Base-by-base conservation (phyloP, 2,113 vertebrate species). In the Microcebus murinus region DNA sequence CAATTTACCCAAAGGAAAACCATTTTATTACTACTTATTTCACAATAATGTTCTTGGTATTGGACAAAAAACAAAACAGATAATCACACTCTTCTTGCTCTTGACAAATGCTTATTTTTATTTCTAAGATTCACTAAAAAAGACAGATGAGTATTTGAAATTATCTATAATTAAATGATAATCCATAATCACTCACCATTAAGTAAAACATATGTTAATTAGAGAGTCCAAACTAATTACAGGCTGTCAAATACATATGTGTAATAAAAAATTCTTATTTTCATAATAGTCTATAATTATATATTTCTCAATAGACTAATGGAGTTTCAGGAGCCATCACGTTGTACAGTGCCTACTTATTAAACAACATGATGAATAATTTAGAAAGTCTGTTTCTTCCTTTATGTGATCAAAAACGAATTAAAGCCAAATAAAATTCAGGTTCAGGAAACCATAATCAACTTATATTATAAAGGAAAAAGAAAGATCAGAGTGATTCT, bases 201-300 rank as follows among this genome's bases (percentile, higher is more conserved):
- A 98, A 97, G 91, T 95, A 96, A 97, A 98, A 96, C 89, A 96
- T 96, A 97, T 97, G 93, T 95, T 97, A 97, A 97, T 98, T 97
- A 97, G 94, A 80, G 87, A 97, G 71, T 90, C 95, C 96, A 93
- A 96, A 90, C 89, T 98, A 98, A 98, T 98, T 98, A 73, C 50
- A 97, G 93, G 87, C 84, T 98, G 97, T 96, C 96, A 96, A 90
- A 95, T 95, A 87, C 90, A 96, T 97, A 96, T 91, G 84, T 92
- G 67, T 94, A 98, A 98, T 95, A 97, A 95, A 97, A 97, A 94
- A 92, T 95, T 93, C 90, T 96, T 96, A 97, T 96, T 98, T 98
- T 98, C 87, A 95, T 97, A 97, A 96, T 95, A 94, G 81, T 95
- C 74, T 95, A 45, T 98, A 98, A 98, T 98, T 97, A 97, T 12